Conservation (phyloP, 2,113 vertebrate species). For the Toxotes chatareus region DNA sequence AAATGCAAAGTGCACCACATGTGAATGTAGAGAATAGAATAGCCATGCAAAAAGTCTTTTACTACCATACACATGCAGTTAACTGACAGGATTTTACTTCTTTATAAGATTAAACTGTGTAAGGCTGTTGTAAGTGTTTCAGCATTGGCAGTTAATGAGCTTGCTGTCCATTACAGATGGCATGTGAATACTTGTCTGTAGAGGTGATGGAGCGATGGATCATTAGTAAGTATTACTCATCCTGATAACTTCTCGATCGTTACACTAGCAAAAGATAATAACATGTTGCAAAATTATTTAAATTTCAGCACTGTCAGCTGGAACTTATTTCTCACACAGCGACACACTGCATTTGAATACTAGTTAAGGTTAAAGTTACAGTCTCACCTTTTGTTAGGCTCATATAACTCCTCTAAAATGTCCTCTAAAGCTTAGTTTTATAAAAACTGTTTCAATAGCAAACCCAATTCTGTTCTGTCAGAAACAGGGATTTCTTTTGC, state of each 20-base stretch:
- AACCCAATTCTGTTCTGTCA: background rate
- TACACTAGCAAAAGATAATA: background rate
- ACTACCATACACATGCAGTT: background rate
- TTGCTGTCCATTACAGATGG: constrained; percentile 84
- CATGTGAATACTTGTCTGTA: constrained; percentile 93
- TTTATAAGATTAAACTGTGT: background rate
- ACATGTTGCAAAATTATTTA: background rate
- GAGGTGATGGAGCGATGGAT: constrained; percentile 97
- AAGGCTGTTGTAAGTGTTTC: background rate
- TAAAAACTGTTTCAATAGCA: background rate
- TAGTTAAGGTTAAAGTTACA: background rate
- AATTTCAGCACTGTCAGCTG: background rate
- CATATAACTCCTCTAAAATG: background rate
- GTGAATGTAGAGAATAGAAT: background rate
- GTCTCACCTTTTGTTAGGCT: background rate
- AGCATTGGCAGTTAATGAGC: constrained; percentile 12
- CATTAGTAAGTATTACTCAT: constrained; percentile 85
- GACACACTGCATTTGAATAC: background rate
- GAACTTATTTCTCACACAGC: background rate
- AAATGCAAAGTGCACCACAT: background rate
- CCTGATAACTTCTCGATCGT: background rate
- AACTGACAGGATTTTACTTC: background rate
- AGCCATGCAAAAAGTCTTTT: background rate
- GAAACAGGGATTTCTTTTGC: background rate
- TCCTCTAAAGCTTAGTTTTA: no score